Conservation (phyloP, 2,113 vertebrate species). For the Passer montanus region DNA sequence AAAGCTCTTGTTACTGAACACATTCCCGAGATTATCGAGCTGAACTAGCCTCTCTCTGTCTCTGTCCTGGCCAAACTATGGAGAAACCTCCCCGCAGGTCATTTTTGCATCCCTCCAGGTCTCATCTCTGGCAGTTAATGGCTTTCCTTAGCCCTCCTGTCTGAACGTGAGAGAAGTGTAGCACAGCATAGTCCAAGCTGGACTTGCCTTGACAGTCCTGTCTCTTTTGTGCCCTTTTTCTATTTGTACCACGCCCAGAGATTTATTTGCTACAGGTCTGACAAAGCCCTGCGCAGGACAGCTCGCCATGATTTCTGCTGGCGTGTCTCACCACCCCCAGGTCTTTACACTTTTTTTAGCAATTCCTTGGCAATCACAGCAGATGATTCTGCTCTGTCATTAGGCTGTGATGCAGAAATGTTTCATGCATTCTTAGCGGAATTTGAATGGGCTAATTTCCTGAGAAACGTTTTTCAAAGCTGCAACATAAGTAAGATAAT, state of each 20-base stretch:
- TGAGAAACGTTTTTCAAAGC: background rate
- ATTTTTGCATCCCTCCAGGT: background rate
- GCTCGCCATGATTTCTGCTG: background rate
- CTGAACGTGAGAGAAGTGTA: accelerated
- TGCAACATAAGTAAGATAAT: background rate
- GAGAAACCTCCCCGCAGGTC: background rate
- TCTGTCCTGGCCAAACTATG: background rate
- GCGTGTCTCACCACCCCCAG: background rate
- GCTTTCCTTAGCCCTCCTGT: background rate
- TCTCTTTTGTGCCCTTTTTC: background rate
- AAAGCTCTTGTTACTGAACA: background rate
- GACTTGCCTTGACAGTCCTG: accelerated
- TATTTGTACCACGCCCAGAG: background rate
- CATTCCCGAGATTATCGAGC: background rate
- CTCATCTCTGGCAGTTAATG: background rate
- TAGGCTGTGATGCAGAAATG: background rate
- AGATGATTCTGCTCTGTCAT: background rate
- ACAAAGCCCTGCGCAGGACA: background rate
- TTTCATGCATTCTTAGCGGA: background rate
- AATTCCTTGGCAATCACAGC: background rate
- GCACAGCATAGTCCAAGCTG: background rate
- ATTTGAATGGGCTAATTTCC: background rate
- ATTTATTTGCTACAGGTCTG: background rate
- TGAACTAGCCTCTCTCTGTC: background rate
- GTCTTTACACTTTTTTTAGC: background rate